Evolutionary conservation across 2,113 vertebrate genomes (phyloP).

Genomic region (Mormyrus lacerda): DNA sequence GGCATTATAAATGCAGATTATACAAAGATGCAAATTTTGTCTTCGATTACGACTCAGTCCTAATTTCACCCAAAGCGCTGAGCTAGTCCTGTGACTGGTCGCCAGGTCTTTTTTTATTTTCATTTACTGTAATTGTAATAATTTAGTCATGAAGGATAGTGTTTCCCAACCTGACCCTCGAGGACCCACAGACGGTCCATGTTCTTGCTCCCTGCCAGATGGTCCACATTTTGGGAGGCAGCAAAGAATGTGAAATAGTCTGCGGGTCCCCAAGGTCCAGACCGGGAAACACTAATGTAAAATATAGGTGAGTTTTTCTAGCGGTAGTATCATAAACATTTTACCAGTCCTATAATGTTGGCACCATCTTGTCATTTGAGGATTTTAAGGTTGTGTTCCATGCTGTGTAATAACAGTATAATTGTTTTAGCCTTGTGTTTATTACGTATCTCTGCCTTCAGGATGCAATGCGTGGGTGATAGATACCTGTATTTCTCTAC

Average conservation of each 20-base stretch:
- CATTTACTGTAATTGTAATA: background rate
- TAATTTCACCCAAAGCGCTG: background rate
- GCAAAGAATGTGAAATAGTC: background rate
- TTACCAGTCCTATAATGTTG: background rate
- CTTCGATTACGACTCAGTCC: background rate
- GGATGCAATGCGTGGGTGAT: background rate
- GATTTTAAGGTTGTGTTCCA: background rate
- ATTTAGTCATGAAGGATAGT: background rate
- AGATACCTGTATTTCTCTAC: background rate
- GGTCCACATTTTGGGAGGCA: background rate
- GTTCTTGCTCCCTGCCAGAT: background rate
- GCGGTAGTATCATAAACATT: background rate
- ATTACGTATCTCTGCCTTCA: background rate
- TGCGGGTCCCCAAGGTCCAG: background rate
- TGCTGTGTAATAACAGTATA: background rate
- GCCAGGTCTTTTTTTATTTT: background rate
- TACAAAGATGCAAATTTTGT: background rate
- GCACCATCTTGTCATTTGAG: background rate
- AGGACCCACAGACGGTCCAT: background rate
- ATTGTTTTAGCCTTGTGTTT: background rate
- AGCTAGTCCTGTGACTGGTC: background rate
- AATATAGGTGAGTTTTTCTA: background rate
- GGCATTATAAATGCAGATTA: background rate
- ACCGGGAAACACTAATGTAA: background rate
- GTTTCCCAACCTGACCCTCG: background rate